Conservation (phyloP, 2,888 invertebrate species). For the Sphaeridia pumilis region DNA sequence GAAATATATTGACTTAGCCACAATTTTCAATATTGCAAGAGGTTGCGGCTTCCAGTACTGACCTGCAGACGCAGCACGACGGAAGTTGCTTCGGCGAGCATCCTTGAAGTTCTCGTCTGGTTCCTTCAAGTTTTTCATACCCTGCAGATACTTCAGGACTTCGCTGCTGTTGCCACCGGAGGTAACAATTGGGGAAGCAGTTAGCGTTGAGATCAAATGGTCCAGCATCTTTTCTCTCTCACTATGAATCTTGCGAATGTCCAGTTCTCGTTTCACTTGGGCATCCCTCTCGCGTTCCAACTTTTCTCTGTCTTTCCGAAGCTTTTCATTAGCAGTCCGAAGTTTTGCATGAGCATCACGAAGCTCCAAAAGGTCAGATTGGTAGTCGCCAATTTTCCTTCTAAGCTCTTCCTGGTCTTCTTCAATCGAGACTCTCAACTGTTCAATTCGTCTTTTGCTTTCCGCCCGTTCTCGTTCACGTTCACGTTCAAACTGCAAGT, state of each 20-base stretch:
- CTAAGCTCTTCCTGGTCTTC: conserved; percentile 82
- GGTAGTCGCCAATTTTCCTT: conserved; percentile 54
- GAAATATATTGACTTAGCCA: too few relatives aligned
- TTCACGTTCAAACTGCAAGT: conserved; percentile 64
- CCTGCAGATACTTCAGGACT: conserved; percentile 29
- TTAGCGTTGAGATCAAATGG: conserved; percentile 24
- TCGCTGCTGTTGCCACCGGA: conserved; percentile 18
- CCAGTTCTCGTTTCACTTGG: conserved; percentile 43
- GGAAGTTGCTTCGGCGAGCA: conserved; percentile 30
- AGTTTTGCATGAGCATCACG: conserved; percentile 84
- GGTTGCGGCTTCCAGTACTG: too few relatives aligned
- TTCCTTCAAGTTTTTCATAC: conserved; percentile 28
- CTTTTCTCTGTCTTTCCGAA: conserved; percentile 73
- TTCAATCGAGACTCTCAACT: conserved; percentile 68
- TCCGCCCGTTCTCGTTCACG: conserved; percentile 79
- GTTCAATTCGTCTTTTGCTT: conserved; percentile 71
- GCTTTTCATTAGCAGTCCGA: conserved; percentile 78
- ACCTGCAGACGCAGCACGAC: conserved; percentile 32
- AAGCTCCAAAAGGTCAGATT: conserved; percentile 75
- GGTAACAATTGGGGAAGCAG: conserved; percentile 14
- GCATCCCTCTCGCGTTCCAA: conserved; percentile 68
- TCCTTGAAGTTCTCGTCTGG: conserved; percentile 33
- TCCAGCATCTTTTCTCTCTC: conserved; percentile 38
- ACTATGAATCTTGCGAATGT: conserved; percentile 45
- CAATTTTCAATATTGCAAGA: background rate